These are phyloP conservation scores for Planococcus citri DNA, from an alignment of 1,140 invertebrate genomes.

Conservation along the genomic window DNA sequence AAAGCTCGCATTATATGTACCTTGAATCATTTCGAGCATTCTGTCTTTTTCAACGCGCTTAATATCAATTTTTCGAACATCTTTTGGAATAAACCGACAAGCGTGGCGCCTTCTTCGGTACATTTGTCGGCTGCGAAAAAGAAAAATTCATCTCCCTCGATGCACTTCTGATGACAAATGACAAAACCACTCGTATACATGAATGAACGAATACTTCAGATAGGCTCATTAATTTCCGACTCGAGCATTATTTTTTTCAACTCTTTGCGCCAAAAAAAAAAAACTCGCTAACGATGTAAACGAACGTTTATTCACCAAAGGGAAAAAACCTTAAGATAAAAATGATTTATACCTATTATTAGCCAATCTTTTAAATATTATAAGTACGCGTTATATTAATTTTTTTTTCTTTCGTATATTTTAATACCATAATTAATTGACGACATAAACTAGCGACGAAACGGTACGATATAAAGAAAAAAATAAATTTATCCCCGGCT, in stretches of 20 bases:
- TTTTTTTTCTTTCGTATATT: not conserved
- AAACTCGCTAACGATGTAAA: not conserved
- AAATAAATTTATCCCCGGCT: not conserved
- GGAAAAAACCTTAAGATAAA: not conserved
- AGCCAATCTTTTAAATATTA: not conserved
- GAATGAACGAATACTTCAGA: not conserved
- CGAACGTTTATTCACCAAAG: constrained; percentile 1
- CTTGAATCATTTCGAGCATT: no score
- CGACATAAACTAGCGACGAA: not conserved
- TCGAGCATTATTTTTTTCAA: not conserved
- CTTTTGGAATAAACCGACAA: no score
- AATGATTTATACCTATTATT: not conserved
- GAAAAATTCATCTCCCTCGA: no score
- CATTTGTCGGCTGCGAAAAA: no score
- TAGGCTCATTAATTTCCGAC: not conserved
- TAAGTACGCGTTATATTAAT: not conserved
- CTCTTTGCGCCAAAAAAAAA: not conserved
- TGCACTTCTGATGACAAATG: not conserved
- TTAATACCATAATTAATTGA: constrained; percentile 8
- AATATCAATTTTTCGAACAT: no score
- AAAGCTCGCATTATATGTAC: no score
- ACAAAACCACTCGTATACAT: not conserved
- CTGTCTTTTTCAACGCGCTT: no score
- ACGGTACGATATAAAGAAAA: not conserved
- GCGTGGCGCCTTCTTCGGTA: no score